Evolutionary conservation across 2,888 invertebrate genomes (phyloP).

Genomic region (Thecophora atra): DNA sequence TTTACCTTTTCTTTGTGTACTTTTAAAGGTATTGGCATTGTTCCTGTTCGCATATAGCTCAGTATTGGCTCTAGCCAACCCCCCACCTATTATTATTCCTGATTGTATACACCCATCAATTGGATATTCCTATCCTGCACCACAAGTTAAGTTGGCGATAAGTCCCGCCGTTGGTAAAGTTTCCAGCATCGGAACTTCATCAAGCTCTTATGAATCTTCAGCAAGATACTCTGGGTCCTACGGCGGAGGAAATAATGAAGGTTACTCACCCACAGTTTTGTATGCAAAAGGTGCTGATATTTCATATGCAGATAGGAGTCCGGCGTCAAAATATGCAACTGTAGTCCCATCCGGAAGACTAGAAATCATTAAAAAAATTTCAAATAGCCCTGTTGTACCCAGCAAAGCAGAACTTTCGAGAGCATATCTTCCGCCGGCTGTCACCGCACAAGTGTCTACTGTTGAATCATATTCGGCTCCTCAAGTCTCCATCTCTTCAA

Average conservation of each 20-base stretch:
- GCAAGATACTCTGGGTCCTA: constrained; percentile 57
- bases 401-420: constrained; percentile 42
- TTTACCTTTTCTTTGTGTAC: constrained; percentile 26
- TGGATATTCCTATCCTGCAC: constrained; percentile 70
- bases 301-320: constrained; percentile 62
- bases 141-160: constrained; percentile 68
- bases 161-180: constrained; percentile 63
- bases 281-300: constrained; percentile 59
- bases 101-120: constrained; percentile 60
- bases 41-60: constrained; percentile 57
- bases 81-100: constrained; percentile 53
- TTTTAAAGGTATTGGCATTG: constrained; percentile 47
- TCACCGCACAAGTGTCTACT: constrained; percentile 21
- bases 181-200: constrained; percentile 58
- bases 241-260: constrained; percentile 52
- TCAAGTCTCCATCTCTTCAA: constrained; percentile 47
- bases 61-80: constrained; percentile 53
- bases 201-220: constrained; percentile 57
- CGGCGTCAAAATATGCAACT: constrained; percentile 62
- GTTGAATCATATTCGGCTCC: constrained; percentile 39
- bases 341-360: constrained; percentile 67
- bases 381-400: constrained; percentile 43
- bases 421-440: constrained; percentile 57
- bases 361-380: constrained; percentile 35
- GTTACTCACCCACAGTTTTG: constrained; percentile 58